Evolutionary conservation across 2,797 vertebrate species (phyloP).

Genomic region (Halcyon chelicuti): DNA sequence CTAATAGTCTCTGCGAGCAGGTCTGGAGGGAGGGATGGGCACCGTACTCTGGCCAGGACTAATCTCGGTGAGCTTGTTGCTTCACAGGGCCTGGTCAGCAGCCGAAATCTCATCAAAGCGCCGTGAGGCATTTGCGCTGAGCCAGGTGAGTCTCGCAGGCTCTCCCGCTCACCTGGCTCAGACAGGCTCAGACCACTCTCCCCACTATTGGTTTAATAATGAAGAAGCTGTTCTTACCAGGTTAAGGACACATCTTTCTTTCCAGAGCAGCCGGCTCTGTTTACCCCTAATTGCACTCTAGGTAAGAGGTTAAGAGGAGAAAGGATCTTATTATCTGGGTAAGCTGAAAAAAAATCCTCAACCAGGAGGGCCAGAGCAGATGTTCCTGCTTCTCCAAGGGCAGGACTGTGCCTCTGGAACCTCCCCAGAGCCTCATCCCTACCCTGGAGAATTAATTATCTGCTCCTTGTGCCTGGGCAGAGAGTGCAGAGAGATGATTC

Average conservation of each 20-base stretch:
- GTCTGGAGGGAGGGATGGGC: not conserved
- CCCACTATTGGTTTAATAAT: constrained; percentile 12
- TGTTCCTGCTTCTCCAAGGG: constrained; percentile 51
- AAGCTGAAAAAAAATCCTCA: constrained; percentile 48
- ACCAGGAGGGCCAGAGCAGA: constrained; percentile 44
- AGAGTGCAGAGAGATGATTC: constrained; percentile 9
- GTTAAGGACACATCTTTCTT: constrained; percentile 48
- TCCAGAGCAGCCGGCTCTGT: constrained; percentile 36
- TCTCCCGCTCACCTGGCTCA: constrained; percentile 41
- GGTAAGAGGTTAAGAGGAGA: constrained; percentile 70
- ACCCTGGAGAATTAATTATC: constrained; percentile 70
- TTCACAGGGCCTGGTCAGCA: not conserved
- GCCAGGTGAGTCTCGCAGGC: not conserved
- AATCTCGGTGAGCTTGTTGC: not conserved
- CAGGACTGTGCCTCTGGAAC: constrained; percentile 24
- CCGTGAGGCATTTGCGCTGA: not conserved
- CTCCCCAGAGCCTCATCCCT: constrained; percentile 51
- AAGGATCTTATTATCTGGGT: constrained; percentile 62
- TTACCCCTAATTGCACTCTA: constrained; percentile 73
- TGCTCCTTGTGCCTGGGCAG: constrained; percentile 40
- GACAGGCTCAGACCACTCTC: constrained; percentile 17
- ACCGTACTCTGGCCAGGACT: not conserved
- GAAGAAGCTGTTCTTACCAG: constrained; percentile 53
- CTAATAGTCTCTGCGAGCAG: not conserved
- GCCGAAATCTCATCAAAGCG: constrained; percentile 24